These are phyloP conservation scores for Synergus japonicus DNA, from an alignment of 2,888 invertebrate species.

Conservation along the genomic window DNA sequence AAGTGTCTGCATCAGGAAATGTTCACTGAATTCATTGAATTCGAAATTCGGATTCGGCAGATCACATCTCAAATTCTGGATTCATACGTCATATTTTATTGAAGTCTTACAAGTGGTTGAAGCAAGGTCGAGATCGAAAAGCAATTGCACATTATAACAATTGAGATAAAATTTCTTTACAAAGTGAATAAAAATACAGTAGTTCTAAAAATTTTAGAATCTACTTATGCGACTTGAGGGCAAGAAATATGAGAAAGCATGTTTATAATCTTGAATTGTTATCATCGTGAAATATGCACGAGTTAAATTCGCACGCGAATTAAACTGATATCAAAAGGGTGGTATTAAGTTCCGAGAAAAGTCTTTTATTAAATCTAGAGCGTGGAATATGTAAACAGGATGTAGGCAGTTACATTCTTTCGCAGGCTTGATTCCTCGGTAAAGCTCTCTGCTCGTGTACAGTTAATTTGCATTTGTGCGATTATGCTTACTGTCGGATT, in stretches of 20 bases:
- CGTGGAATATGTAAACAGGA: background rate
- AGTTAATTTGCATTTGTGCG: constrained; percentile 51
- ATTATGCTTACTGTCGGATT: constrained; percentile 48
- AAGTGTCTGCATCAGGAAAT: too few species aligned
- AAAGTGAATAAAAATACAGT: background rate
- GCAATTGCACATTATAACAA: too few species aligned
- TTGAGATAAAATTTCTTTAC: background rate
- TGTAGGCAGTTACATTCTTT: constrained; percentile 41
- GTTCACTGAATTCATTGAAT: too few species aligned
- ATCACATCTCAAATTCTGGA: too few species aligned
- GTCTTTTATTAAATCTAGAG: constrained; percentile 44
- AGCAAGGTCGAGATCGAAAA: too few species aligned
- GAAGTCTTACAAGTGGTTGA: too few species aligned
- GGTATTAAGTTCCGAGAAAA: background rate
- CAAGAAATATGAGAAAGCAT: background rate
- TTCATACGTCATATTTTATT: too few species aligned
- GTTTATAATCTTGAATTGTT: background rate
- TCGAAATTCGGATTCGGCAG: too few species aligned
- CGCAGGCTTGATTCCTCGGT: constrained; percentile 19
- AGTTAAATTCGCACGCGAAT: background rate
- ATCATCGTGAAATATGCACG: background rate
- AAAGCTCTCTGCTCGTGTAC: constrained; percentile 34
- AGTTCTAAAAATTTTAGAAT: background rate
- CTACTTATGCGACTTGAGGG: background rate
- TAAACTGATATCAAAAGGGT: background rate